These are phyloP conservation scores for Carapus acus DNA, from an alignment of 2,797 vertebrate genomes.

Conservation along the genomic window DNA sequence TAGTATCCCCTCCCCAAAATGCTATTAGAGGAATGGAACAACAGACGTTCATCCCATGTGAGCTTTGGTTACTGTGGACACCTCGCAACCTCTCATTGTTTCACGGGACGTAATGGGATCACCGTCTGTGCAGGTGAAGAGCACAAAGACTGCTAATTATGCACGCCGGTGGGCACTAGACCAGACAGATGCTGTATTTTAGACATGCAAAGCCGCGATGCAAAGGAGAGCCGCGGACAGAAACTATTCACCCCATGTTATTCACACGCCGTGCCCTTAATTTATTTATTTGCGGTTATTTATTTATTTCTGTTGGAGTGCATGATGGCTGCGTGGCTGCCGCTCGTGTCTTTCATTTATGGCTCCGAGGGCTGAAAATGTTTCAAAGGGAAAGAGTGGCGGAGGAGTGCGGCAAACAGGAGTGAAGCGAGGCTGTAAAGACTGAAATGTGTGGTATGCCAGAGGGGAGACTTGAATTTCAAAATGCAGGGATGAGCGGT, in stretches of 20 bases:
- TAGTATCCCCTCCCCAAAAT: too few relatives aligned
- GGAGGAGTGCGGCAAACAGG: too few relatives aligned
- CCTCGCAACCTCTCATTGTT: constrained; percentile 65
- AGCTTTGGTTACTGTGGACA: constrained; percentile 47
- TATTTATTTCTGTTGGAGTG: constrained; percentile 16
- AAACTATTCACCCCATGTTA: constrained; percentile 12
- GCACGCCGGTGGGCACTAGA: constrained; percentile 50
- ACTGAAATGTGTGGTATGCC: too few relatives aligned
- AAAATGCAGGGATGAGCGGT: too few relatives aligned
- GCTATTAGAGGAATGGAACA: constrained; percentile 60
- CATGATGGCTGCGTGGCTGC: neutral
- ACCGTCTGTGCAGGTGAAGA: constrained; percentile 50
- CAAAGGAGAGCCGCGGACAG: constrained; percentile 5
- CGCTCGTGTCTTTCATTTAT: constrained; percentile 5
- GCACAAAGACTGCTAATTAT: constrained; percentile 65
- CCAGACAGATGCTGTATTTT: constrained; percentile 56
- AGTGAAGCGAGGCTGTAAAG: neutral
- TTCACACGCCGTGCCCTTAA: constrained; percentile 26
- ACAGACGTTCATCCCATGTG: constrained; percentile 54
- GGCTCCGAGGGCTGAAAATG: constrained; percentile 10
- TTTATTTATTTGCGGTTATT: too few relatives aligned
- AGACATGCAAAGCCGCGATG: constrained; percentile 36
- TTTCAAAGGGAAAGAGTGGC: constrained; percentile 2
- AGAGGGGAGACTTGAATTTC: too few relatives aligned
- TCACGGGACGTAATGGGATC: constrained; percentile 66